Base-by-base conservation (phyloP, 2,888 invertebrate genomes). In the Aphidius colemani region DNA sequence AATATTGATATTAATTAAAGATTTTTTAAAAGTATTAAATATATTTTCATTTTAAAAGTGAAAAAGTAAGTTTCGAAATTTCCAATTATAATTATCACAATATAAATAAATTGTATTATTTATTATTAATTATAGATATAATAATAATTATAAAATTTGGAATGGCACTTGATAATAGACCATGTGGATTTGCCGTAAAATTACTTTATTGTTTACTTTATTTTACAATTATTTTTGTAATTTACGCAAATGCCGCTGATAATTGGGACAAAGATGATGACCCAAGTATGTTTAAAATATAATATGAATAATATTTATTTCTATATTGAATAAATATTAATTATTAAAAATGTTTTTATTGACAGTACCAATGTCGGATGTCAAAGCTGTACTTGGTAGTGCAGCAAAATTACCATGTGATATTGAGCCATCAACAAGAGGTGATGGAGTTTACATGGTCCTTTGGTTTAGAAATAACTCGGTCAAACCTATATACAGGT, bases 401-500 rank as follows among this genome's bases (percentile, higher is more conserved):
- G 92, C 91, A 71, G 94, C 94, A 65, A 90, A 91, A 59, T 84
- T 95, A 75, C 95, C 95, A 46, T 95, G 95, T 85, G 93, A 95
- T 86, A 93, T 95, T 82, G 92, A 91, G 75, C 93, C 94, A 62
- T 88, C 90, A 80, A 88, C 89, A 63, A 88, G 89, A 75, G 93
- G 93, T 75, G 95, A 95, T 83, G 88, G 92, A 69, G 93, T 95
- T 67, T 94, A 94, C 84, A 94, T 95, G 93, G 94, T 95, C 73
- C 87, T 95, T 61, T 95, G 95, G 95, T 95, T 94, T 83, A 87
- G 93, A 70, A 94, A 94, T 80, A 91, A 90, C 74, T 90, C 90
- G 61, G 91, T 91, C 69, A 94, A 93, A 83, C 95, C 95, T 71
- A 90, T 95, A 77, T 95, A 94, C 86, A 95, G 94, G 95, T 94